These are phyloP conservation scores for Colostygia pectinataria DNA, from an alignment of 2,888 invertebrate genomes.

Conservation along the genomic window DNA sequence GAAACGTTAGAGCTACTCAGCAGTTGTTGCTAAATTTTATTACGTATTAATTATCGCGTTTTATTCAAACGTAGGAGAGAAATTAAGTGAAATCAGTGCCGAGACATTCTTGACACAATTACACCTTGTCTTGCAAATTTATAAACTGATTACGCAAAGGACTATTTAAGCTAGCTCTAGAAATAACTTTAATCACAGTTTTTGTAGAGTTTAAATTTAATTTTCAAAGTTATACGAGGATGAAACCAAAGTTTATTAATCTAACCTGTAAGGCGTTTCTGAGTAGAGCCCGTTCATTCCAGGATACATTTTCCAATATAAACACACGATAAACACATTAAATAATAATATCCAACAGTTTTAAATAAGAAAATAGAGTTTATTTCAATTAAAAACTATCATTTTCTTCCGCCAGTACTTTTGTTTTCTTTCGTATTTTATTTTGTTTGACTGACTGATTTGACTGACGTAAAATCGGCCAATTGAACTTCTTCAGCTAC, in stretches of 20 bases:
- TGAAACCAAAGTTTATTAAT: slow-evolving; percentile 30
- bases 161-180: background rate
- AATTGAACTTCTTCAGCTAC: slow-evolving; percentile 46
- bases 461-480: slow-evolving; percentile 32
- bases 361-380: slow-evolving; percentile 34
- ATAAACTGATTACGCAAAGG: background rate
- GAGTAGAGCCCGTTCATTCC: slow-evolving; percentile 73
- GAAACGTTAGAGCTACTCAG: background rate
- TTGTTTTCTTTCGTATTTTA: slow-evolving; percentile 58
- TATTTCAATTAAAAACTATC: slow-evolving; percentile 39
- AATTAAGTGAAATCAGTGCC: slow-evolving; percentile 30
- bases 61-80: slow-evolving; percentile 6
- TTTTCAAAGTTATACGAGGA: slow-evolving; percentile 12
- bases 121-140: slow-evolving; percentile 7
- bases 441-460: slow-evolving; percentile 29
- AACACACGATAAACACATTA: slow-evolving; percentile 40
- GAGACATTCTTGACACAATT: slow-evolving; percentile 28
- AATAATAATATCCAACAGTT: slow-evolving; percentile 38
- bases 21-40: background rate
- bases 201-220: slow-evolving; percentile 1
- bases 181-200: background rate
- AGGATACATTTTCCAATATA: slow-evolving; percentile 62
- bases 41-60: background rate
- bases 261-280: slow-evolving; percentile 75
- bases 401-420: slow-evolving; percentile 56